A percentile compares a stretch with the other conserved stretches of the same genome.
These are phyloP conservation scores for Astropecten irregularis DNA, from an alignment of 53 echinoderm and acorn worm genomes.

Conservation along the genomic window DNA sequence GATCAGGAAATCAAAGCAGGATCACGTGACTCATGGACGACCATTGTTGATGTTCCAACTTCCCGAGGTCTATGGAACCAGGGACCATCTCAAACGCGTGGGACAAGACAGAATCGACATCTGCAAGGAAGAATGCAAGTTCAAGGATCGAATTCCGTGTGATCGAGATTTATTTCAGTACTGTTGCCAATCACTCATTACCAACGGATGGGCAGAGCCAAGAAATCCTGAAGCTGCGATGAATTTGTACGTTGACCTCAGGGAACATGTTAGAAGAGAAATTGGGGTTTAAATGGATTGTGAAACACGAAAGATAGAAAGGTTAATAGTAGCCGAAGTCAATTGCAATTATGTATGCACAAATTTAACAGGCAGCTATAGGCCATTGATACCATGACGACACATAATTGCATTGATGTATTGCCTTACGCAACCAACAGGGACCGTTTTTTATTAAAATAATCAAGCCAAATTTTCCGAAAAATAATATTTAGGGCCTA, in stretches of 20 bases:
- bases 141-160: slow-evolving; percentile 38
- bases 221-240: slow-evolving; percentile 50
- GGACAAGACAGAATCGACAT: slow-evolving; percentile 5
- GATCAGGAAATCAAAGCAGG: slow-evolving; percentile 40
- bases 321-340: too few species aligned
- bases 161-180: slow-evolving; percentile 28
- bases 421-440: too few species aligned
- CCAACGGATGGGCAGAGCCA: slow-evolving; percentile 9
- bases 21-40: slow-evolving; percentile 32
- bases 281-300: neutral
- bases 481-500: too few species aligned
- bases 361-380: too few species aligned
- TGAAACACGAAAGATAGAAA: too few species aligned
- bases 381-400: too few species aligned
- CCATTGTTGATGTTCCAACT: slow-evolving; percentile 38
- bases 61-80: slow-evolving; percentile 37
- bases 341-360: too few species aligned
- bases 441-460: too few species aligned
- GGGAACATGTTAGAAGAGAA: slow-evolving; percentile 20
- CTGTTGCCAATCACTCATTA: slow-evolving; percentile 1
- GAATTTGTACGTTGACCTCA: slow-evolving; percentile 31
- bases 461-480: too few species aligned
- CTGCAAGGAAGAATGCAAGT: slow-evolving; percentile 36
- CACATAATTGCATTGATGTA: too few species aligned
- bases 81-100: slow-evolving; percentile 32